These are phyloP conservation scores for Acanthococcus lagerstroemiae DNA, from an alignment of 2,888 invertebrate genomes.

Conservation along the genomic window DNA sequence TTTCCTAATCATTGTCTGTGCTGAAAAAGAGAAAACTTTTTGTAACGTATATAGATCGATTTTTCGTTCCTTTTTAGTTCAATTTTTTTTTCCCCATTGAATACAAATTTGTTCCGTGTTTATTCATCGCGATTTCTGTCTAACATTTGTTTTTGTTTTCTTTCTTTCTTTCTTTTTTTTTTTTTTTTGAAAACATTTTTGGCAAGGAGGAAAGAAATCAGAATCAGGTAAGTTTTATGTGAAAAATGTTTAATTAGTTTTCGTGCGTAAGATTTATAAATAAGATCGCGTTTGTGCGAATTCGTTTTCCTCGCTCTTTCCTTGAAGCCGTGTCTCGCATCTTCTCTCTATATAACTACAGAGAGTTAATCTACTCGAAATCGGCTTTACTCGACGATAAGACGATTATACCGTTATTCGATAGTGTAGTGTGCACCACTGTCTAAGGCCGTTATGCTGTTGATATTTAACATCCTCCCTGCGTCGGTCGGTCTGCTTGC, in stretches of 20 bases:
- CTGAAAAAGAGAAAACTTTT: not conserved
- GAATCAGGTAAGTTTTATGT: not conserved
- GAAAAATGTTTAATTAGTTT: not conserved
- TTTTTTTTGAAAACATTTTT: not conserved
- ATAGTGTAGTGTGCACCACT: conserved; percentile 8
- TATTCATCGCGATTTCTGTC: too few species aligned
- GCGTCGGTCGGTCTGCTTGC: too few species aligned
- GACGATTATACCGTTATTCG: conserved; percentile 24
- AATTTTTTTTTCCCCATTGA: too few species aligned
- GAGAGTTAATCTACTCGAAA: conserved; percentile 25
- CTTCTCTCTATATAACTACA: not conserved
- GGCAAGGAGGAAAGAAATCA: too few species aligned
- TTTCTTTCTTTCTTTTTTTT: not conserved
- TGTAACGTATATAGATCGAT: not conserved
- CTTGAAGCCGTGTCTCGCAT: not conserved
- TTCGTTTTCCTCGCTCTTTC: not conserved
- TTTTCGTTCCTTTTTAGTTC: not conserved
- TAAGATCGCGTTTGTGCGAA: not conserved
- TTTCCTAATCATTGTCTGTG: not conserved
- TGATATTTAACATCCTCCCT: conserved; percentile 9
- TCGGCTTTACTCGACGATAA: conserved; percentile 29
- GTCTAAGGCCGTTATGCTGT: conserved; percentile 13
- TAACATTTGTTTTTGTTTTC: not conserved
- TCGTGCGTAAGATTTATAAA: not conserved
- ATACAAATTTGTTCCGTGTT: too few species aligned